Conservation (phyloP, 2,113 vertebrate genomes). For the Microtus montanus region DNA sequence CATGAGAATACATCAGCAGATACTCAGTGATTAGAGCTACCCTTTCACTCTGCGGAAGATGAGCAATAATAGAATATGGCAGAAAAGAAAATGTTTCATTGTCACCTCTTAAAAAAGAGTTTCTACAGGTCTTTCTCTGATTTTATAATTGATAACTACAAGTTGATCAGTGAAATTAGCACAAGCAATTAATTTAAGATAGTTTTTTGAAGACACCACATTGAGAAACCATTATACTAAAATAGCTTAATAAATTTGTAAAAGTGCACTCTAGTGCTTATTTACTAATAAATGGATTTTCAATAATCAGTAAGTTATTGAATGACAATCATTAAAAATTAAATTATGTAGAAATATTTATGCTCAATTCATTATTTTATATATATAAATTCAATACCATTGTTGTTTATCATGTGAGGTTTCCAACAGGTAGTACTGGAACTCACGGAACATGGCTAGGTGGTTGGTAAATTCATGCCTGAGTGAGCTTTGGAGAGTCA, state of each 20-base stretch:
- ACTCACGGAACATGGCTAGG: background rate
- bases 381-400: background rate
- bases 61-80: background rate
- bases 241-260: background rate
- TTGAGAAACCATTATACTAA: background rate
- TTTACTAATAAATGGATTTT: background rate
- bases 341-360: background rate
- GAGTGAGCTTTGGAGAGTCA: too few relatives aligned
- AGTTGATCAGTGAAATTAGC: background rate
- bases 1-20: background rate
- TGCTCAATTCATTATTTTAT: background rate
- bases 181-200: background rate
- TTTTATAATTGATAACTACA: conserved; percentile 11
- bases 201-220: background rate
- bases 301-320: background rate
- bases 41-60: background rate
- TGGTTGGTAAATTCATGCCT: background rate
- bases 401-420: too few relatives aligned
- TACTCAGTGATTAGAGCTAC: background rate
- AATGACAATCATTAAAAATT: background rate
- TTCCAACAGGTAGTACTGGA: background rate
- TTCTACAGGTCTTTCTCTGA: background rate
- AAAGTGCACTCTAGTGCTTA: background rate
- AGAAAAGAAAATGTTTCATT: background rate
- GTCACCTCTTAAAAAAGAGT: background rate